Evolutionary conservation across 1,140 invertebrate genomes (phyloP).

Genomic region (Aphis craccivora): DNA sequence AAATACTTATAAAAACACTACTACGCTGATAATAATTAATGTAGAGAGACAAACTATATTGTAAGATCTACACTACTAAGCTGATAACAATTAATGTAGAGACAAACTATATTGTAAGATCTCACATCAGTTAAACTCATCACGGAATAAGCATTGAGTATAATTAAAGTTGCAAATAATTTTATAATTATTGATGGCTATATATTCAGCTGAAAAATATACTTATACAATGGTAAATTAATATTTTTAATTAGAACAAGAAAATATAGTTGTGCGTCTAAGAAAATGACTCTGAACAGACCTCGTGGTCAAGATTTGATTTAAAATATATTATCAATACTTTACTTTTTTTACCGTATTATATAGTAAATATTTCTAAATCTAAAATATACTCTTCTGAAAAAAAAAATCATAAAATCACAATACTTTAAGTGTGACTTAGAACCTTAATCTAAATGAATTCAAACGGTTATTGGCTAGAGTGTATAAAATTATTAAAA

Average conservation of each 20-base stretch:
- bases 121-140: neutral
- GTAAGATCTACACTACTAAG: neutral
- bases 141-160: neutral
- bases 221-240: neutral
- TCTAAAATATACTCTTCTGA: neutral
- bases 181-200: neutral
- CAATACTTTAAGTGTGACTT: neutral
- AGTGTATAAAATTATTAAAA: neutral
- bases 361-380: neutral
- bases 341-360: neutral
- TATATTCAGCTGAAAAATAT: neutral
- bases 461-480: neutral
- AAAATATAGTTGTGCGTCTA: neutral
- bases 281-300: neutral
- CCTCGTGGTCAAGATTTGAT: neutral
- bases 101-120: neutral
- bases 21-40: neutral
- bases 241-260: neutral
- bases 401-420: neutral
- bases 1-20: neutral
- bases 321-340: neutral
- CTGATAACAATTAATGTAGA: neutral
- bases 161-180: neutral
- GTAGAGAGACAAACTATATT: neutral
- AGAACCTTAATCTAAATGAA: neutral